phyloP scores from a whole-genome alignment of 2,113 vertebrate genomes.

The Proteles cristata region DNA sequence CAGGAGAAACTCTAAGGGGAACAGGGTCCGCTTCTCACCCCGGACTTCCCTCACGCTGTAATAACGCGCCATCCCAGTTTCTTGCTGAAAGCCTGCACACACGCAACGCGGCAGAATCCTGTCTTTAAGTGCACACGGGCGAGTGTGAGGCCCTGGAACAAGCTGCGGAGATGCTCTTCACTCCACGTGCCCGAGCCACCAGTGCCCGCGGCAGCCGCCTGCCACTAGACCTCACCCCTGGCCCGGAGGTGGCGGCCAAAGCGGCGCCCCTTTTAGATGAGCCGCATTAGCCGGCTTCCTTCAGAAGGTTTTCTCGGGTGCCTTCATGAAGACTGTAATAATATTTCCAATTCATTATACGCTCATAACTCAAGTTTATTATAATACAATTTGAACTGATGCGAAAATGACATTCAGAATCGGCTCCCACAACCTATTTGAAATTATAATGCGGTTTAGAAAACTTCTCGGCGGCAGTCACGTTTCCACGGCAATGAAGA shows the following conservation, averaged over 20 bases:
- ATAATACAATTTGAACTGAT: constrained; percentile 64
- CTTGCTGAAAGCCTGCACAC: background rate
- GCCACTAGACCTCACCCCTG: background rate
- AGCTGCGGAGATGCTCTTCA: background rate
- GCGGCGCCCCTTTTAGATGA: background rate
- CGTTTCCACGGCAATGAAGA: background rate
- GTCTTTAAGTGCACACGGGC: background rate
- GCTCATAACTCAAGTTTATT: constrained; percentile 58
- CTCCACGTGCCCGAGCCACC: background rate
- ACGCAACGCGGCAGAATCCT: background rate
- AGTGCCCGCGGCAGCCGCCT: background rate
- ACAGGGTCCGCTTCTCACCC: background rate
- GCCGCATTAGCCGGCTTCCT: constrained; percentile 3
- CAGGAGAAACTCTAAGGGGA: background rate
- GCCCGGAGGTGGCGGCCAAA: background rate
- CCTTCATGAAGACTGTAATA: constrained; percentile 57
- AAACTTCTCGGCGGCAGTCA: constrained; percentile 31
- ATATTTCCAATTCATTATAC: constrained; percentile 54
- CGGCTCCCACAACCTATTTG: constrained; percentile 60
- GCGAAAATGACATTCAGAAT: constrained; percentile 53
- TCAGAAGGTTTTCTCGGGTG: constrained; percentile 1
- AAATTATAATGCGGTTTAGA: constrained; percentile 50
- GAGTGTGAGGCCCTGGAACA: background rate
- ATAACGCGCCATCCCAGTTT: background rate
- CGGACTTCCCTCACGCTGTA: background rate